Evolutionary conservation across 2,113 vertebrate genomes (phyloP), one percentile per base, ranked within the genome.

Genomic region (Choloepus hoffmanni): DNA sequence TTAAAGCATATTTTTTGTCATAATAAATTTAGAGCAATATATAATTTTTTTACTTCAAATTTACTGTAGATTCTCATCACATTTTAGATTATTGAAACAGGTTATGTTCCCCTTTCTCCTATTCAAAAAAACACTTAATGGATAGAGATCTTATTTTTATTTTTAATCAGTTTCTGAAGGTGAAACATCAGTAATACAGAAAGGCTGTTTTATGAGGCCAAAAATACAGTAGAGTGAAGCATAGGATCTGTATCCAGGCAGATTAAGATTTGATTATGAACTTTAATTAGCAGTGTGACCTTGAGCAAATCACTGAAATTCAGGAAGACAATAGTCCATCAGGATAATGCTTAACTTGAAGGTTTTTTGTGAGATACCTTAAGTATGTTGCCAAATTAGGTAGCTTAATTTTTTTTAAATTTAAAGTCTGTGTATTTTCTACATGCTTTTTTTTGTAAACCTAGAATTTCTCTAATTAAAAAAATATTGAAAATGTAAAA

Each of bases 101-200:
- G 86, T 77, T 67, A 81, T 88, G 40, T 91, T 95, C 77, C 15
- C 78, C 55, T 81, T 95, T 96, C 28, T 83, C 36, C 26, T 89
- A 94, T 95, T 89, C 40, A 89, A 77, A 96, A 58, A 94, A 85
- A 89, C 88, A 72, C 21, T 84, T 70, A 48, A 19, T 90, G 74
- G 40, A n/a, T 90, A 63, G 78, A 92, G 92, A 36, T 36, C 36
- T 36, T 36, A 36, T 36, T 89, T 30, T 73, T 90, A n/a, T 86
- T 87, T 93, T 90, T 48, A 85, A 82, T 76, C 33, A 65, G 33
- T 88, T 93, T 93, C 63, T 92, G 43, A 92, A 89, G 90, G 58
- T 93, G 43, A 89, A 78, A 93, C 65, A 45, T 82, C n/a, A 88
- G 60, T 90, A 88, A 85, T 89, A 73, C 72, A 50, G 21, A 55